Base-by-base conservation (phyloP, 2,888 invertebrate species). In the Napeogenes sylphis region DNA sequence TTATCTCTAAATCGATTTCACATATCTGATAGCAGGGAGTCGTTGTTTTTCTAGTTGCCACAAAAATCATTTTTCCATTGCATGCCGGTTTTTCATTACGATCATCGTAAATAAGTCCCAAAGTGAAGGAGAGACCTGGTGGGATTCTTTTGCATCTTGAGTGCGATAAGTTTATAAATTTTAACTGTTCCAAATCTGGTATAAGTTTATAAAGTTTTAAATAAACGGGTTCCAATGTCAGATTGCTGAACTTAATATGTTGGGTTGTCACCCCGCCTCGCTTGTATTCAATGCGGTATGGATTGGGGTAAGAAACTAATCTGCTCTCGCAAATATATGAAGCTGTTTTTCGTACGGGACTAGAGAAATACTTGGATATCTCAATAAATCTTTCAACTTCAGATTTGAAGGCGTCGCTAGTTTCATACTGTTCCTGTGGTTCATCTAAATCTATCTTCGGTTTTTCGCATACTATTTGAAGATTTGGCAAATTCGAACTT, bases 21-120 rank as follows among this genome's bases (percentile, higher is more conserved):
- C 88, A 89, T 46, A 89, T 78, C 68, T 90, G 90, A 66, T 89
- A 90, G 64, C 90, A 89, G 0, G 89, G 88, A 0, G 89, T 89
- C 0, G 82, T 76, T 0, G 86, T 82, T 72, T 85, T 88, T 68
- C 85, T 81, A 0, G 86, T 83, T 10, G 88, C 88, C 0, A 88
- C 89, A 64, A 88, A 87, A 61, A 88, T 80, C 74, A 89, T 83
- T 73, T 83, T 88, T 0, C 83, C 78, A 46, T 82, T 81, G 56
- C 73, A 73, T 2, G 80, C 68, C 0, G 78, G 72, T 47, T 80
- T 84, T 56, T 87, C 88, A 66, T 84, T 84, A 0, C 83, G 79
- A 64, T 87, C 86, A 45, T 89, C 83, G 63, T 87, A 89, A 4
- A 86, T 75, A 62, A 90, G 81, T 3, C 81, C 81, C 55, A 89